These are phyloP conservation scores for Caenorhabditis brenneri DNA, from an alignment of 1,140 invertebrate genomes.

Conservation along the genomic window DNA sequence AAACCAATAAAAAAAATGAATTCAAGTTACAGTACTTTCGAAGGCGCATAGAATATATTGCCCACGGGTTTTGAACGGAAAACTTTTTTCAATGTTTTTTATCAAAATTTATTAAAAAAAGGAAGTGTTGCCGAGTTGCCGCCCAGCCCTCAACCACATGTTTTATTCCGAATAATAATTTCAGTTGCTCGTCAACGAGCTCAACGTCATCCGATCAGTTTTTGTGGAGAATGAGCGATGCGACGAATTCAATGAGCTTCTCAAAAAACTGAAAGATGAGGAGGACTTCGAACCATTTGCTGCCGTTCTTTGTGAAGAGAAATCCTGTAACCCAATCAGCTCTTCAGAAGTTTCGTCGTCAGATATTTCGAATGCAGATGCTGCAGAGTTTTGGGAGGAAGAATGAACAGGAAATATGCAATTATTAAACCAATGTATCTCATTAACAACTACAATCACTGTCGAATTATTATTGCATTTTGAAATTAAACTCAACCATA, in stretches of 20 bases:
- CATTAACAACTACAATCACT: not conserved
- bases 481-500: not conserved
- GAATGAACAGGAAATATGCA: not conserved
- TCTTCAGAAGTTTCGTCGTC: not conserved
- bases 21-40: no score
- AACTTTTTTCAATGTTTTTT: no score
- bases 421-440: not conserved
- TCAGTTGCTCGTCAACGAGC: not conserved
- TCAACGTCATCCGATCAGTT: not conserved
- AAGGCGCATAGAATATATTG: no score
- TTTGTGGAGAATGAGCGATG: not conserved
- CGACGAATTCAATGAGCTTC: conserved; percentile 6
- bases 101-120: no score
- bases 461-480: no score
- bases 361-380: not conserved
- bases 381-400: conserved; percentile 20
- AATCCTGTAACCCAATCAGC: conserved; percentile 12
- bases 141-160: no score
- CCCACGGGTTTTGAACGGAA: no score
- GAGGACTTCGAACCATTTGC: conserved; percentile 29
- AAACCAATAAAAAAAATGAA: no score
- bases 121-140: no score
- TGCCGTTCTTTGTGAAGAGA: not conserved
- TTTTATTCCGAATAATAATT: not conserved
- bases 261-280: not conserved